Evolutionary conservation across 2,113 vertebrate genomes (phyloP), one percentile per base, ranked within the genome.

Genomic region (Platycercus adscitus): DNA sequence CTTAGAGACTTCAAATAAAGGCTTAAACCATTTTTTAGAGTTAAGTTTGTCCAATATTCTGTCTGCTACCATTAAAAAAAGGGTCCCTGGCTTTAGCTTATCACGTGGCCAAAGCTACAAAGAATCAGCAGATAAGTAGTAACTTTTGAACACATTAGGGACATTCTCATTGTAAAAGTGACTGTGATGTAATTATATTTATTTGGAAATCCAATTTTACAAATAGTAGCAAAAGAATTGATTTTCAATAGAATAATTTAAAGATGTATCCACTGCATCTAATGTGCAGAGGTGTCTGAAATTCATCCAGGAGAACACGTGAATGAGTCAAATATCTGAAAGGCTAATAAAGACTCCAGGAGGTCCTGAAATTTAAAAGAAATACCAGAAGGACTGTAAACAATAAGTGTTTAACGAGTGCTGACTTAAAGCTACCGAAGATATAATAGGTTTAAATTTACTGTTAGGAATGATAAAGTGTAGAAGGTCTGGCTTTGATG

Each of bases 371-470:
- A 58, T 86, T 46, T 86, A 37, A 79, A 65, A 86, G 86, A 68
- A 91, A 78, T 82, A 76, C 91, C 95, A 78, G 65, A 95, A 97
- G 91, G 89, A 97, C 81, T 97, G 95, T 97, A 97, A 98, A 97
- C 96, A 97, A 76, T 96, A 96, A 96, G 91, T 95, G 88, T 96
- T 97, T 95, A 97, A 96, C 86, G 91, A 96, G 81, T 93, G 95
- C 95, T 97, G 96, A 97, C 93, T 94, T 95, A 97, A 92, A 97
- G 90, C 94, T 97, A 93, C 93, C 96, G 96, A 97, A 96, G 95
- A 96, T 94, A 96, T 97, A 97, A 97, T 95, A 84, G 81, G 93
- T 97, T 98, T 97, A 96, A 88, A 97, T 98, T 97, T 95, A 94
- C 94, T 95, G 91, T 95, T 95, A 96, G 93, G 96, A 96, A 97